Conservation (phyloP, 2,888 invertebrate genomes). For the Rhamphomyia laevipes region DNA sequence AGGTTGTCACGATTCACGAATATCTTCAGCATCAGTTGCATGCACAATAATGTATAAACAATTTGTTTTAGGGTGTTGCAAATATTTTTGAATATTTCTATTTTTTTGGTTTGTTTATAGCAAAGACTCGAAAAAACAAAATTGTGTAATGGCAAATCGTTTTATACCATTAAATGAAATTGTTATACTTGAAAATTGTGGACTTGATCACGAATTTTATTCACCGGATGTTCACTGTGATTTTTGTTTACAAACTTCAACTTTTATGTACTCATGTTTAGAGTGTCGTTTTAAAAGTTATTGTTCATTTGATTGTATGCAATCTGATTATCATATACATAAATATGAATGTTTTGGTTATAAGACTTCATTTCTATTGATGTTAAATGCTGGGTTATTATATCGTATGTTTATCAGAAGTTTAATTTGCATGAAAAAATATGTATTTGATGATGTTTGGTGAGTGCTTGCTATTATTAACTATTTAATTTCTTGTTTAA, state of each 20-base stretch:
- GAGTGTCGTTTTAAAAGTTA: conserved; percentile 5
- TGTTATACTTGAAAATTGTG: conserved; percentile 4
- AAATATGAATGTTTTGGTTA: conserved; percentile 7
- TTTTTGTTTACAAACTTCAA: background rate
- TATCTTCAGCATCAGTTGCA: conserved; percentile 4
- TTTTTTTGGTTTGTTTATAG: background rate
- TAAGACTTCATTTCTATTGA: background rate
- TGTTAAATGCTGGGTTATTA: background rate
- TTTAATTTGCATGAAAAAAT: conserved; percentile 1
- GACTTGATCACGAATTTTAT: background rate
- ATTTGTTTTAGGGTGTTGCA: background rate
- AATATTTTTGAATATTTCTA: background rate
- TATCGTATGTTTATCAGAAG: conserved; percentile 1
- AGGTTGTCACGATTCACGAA: background rate
- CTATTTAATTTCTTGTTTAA: too few relatives aligned
- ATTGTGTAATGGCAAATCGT: conserved; percentile 1
- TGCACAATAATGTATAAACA: conserved; percentile 6
- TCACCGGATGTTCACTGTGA: conserved; percentile 2
- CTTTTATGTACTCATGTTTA: conserved; percentile 5
- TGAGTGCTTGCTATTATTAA: too few relatives aligned
- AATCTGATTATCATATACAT: conserved; percentile 1
- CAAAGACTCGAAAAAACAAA: background rate
- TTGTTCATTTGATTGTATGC: conserved; percentile 4
- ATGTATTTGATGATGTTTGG: conserved; percentile 1
- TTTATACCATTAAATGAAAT: conserved; percentile 5